Conservation (phyloP, 1,140 invertebrate genomes). For the Lepidurus arcticus region DNA sequence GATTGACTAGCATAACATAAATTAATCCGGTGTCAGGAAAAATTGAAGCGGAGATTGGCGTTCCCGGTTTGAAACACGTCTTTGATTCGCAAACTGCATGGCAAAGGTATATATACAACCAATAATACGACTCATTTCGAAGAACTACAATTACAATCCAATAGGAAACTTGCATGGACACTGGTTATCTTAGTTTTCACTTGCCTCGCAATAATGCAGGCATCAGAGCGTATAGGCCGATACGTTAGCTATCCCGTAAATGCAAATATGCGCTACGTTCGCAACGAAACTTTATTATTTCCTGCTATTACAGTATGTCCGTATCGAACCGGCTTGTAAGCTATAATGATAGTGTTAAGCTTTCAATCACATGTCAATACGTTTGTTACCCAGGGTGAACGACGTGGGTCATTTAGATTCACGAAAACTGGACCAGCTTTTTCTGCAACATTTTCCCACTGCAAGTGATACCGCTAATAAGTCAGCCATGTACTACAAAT, state of each 20-base stretch:
- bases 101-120: not conserved
- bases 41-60: not conserved
- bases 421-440: constrained; percentile 23
- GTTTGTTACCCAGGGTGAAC: not conserved
- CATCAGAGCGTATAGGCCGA: not conserved
- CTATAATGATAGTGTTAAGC: not conserved
- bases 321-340: constrained; percentile 28
- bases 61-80: not conserved
- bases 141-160: not conserved
- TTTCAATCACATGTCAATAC: not conserved
- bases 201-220: constrained; percentile 5
- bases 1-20: not conserved
- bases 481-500: constrained; percentile 29
- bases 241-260: constrained; percentile 24
- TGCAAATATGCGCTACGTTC: constrained; percentile 29
- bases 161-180: not conserved
- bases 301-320: constrained; percentile 30
- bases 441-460: constrained; percentile 12
- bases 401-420: constrained; percentile 28
- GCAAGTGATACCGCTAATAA: not conserved
- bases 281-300: constrained; percentile 30
- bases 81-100: not conserved
- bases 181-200: not conserved
- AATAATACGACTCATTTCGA: not conserved
- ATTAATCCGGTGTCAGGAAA: not conserved